phyloP scores from a whole-genome alignment of 2,888 invertebrate genomes.

The Epinotia ramella region DNA sequence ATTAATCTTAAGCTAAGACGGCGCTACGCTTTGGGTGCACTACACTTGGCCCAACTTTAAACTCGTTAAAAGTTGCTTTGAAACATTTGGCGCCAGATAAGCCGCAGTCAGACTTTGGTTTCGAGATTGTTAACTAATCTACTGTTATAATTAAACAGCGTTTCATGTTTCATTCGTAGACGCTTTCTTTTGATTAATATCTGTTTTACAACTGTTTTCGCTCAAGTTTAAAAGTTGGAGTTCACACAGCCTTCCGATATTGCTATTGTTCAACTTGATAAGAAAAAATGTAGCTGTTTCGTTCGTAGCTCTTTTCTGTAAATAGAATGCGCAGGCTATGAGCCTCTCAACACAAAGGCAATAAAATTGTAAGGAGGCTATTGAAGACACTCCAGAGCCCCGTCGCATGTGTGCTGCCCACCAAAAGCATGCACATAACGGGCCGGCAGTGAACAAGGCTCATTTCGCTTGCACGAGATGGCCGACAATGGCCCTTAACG shows the following conservation, averaged over 20 bases:
- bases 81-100: conserved; percentile 85
- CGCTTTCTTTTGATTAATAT: conserved; percentile 51
- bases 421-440: conserved; percentile 77
- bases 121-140: conserved; percentile 82
- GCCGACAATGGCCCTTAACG: conserved; percentile 84
- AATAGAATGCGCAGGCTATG: conserved; percentile 26
- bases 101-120: conserved; percentile 81
- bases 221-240: conserved; percentile 19
- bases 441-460: conserved; percentile 79
- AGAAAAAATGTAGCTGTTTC: conserved; percentile 16
- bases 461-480: conserved; percentile 82
- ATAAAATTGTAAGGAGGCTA: conserved; percentile 67
- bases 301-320: conserved; percentile 22
- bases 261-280: conserved; percentile 22
- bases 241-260: conserved; percentile 30
- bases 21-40: conserved; percentile 76
- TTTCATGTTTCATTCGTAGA: conserved; percentile 64
- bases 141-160: conserved; percentile 81
- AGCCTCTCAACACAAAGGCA: conserved; percentile 54
- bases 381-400: conserved; percentile 69
- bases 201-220: conserved; percentile 46
- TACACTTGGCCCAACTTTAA: conserved; percentile 83
- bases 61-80: conserved; percentile 85
- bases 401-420: conserved; percentile 61
- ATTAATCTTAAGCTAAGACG: conserved; percentile 82